Evolutionary conservation across 1,140 invertebrate species (phyloP).

Genomic region (Pentalonia nigronervosa): DNA sequence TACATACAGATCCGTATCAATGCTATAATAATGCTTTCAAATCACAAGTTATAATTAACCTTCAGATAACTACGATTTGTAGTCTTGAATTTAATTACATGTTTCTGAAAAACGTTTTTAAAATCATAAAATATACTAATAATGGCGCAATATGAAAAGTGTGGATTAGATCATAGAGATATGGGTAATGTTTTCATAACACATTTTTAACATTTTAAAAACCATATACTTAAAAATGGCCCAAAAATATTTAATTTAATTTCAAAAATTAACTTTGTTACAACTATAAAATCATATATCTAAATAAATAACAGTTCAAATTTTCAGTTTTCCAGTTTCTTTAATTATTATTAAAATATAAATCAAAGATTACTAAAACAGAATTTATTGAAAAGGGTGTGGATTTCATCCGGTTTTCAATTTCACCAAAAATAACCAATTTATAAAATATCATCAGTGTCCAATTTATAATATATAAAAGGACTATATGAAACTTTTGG

Average conservation of each 20-base stretch:
- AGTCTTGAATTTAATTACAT: neutral
- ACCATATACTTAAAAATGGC: neutral
- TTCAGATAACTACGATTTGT: neutral
- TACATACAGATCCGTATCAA: neutral
- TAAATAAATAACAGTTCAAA: neutral
- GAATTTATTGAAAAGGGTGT: neutral
- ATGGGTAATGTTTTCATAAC: neutral
- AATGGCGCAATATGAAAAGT: neutral
- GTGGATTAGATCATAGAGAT: neutral
- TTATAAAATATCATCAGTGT: constrained; percentile 3
- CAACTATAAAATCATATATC: neutral
- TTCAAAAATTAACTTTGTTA: neutral
- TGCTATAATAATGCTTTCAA: neutral
- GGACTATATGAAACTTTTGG: neutral
- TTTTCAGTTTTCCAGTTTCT: neutral
- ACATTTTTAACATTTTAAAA: neutral
- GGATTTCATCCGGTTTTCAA: neutral
- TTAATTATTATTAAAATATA: neutral
- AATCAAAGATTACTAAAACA: neutral
- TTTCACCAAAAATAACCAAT: neutral
- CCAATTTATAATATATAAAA: neutral
- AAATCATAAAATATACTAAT: neutral
- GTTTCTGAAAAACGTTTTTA: neutral
- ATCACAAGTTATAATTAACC: neutral
- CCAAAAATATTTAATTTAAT: neutral